Conservation (phyloP, 2,113 vertebrate genomes). For the Irena cyanogastra region DNA sequence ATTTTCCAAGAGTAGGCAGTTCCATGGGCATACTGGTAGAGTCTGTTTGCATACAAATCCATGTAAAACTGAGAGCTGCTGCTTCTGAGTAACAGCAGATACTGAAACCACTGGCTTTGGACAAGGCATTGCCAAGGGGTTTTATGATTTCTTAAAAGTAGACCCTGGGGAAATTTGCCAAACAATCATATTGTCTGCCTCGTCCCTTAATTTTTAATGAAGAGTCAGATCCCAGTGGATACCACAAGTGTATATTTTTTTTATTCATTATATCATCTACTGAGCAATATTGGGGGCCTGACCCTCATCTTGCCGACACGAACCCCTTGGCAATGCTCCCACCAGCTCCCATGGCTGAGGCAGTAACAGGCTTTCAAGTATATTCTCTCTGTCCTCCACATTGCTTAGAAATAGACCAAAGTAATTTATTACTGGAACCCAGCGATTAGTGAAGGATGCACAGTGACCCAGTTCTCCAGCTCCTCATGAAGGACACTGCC, state of each 20-base stretch:
- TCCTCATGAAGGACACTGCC: conserved; percentile 45
- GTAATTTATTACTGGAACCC: conserved; percentile 60
- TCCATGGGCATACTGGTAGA: conserved; percentile 13
- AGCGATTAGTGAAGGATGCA: conserved; percentile 52
- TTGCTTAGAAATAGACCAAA: conserved; percentile 19
- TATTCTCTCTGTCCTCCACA: conserved; percentile 1
- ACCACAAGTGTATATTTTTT: not conserved
- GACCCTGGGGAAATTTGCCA: not conserved
- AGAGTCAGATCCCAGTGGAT: not conserved
- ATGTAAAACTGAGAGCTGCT: conserved; percentile 38
- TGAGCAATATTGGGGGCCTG: not conserved
- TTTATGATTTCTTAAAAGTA: not conserved
- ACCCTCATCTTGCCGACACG: not conserved
- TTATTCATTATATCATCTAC: not conserved
- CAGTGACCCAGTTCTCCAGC: conserved; percentile 64
- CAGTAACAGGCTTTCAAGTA: not conserved
- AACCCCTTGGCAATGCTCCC: not conserved
- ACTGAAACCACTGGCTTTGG: conserved; percentile 1
- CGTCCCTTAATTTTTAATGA: conserved; percentile 44
- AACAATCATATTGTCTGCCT: conserved; percentile 44
- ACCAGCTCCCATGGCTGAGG: not conserved
- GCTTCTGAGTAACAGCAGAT: not conserved
- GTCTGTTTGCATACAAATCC: conserved; percentile 48
- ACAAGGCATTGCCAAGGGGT: not conserved
- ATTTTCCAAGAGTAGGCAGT: conserved; percentile 58